These are phyloP conservation scores for Rhabdomys pumilio DNA, from an alignment of 2,797 vertebrate species.

Conservation along the genomic window DNA sequence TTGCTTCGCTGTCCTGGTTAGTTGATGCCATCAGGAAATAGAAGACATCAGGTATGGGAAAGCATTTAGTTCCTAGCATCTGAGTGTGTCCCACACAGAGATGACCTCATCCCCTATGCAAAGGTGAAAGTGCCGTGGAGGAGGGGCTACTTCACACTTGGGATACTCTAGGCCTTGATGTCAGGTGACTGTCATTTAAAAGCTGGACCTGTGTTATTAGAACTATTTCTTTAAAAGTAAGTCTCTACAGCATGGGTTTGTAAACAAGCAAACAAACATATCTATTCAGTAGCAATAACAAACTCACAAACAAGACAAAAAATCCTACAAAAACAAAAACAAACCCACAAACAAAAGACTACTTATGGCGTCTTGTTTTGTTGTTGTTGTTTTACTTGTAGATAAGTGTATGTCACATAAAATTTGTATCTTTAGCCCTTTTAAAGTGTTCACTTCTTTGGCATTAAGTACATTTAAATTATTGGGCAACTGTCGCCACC, in stretches of 20 bases:
- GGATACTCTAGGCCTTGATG: neutral
- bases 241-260: neutral
- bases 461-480: neutral
- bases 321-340: neutral
- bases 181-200: neutral
- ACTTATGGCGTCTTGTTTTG: neutral
- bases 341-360: neutral
- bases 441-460: neutral
- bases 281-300: neutral
- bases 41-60: neutral
- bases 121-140: fast-evolving
- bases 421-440: neutral
- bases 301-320: neutral
- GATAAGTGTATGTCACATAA: neutral
- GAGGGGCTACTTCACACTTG: neutral
- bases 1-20: neutral
- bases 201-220: neutral
- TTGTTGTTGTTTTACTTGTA: neutral
- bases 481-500: neutral
- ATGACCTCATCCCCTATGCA: too few species aligned
- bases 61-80: neutral
- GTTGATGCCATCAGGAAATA: neutral
- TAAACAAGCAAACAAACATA: neutral
- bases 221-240: constrained; percentile 9
- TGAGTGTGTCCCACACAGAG: neutral